Conservation (phyloP, 2,888 invertebrate species). For the Neria commutata region DNA sequence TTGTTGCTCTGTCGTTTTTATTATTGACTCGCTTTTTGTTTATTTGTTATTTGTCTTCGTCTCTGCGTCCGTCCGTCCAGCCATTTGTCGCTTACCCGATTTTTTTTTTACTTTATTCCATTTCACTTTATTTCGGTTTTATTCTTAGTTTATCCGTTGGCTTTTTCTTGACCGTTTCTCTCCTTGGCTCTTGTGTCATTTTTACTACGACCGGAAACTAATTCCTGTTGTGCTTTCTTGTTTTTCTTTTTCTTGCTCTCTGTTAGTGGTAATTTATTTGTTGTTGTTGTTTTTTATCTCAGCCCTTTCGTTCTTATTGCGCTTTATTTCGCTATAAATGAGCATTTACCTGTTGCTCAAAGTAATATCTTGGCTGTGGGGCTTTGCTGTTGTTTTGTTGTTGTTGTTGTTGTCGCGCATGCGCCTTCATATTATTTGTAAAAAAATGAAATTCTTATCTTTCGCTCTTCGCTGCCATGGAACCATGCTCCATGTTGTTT, state of each 20-base stretch:
- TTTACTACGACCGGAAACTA: conserved; percentile 55
- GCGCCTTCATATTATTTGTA: conserved; percentile 9
- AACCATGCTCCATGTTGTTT: too few species aligned
- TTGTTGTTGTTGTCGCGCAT: conserved; percentile 12
- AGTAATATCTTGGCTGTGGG: neutral
- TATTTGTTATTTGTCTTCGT: conserved; percentile 28
- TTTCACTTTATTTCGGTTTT: neutral
- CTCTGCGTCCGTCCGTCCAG: conserved; percentile 12
- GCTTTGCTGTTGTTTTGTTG: neutral
- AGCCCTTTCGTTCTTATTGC: neutral
- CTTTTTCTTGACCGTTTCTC: conserved; percentile 15
- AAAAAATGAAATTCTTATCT: conserved; percentile 6
- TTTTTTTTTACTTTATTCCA: conserved; percentile 17
- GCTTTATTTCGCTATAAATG: conserved; percentile 11
- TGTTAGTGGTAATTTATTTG: conserved; percentile 19
- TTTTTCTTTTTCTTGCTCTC: conserved; percentile 30
- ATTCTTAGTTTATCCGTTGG: conserved; percentile 15
- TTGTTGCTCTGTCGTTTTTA: conserved; percentile 11
- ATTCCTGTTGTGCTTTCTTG: conserved; percentile 38
- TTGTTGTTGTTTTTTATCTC: conserved; percentile 26
- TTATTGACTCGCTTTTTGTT: neutral
- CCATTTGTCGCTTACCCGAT: conserved; percentile 14
- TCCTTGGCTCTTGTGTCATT: conserved; percentile 45
- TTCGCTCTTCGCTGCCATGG: too few species aligned
- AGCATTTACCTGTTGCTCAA: conserved; percentile 12